phyloP scores from a whole-genome alignment of 2,113 vertebrate species.

The Pedetes capensis region DNA sequence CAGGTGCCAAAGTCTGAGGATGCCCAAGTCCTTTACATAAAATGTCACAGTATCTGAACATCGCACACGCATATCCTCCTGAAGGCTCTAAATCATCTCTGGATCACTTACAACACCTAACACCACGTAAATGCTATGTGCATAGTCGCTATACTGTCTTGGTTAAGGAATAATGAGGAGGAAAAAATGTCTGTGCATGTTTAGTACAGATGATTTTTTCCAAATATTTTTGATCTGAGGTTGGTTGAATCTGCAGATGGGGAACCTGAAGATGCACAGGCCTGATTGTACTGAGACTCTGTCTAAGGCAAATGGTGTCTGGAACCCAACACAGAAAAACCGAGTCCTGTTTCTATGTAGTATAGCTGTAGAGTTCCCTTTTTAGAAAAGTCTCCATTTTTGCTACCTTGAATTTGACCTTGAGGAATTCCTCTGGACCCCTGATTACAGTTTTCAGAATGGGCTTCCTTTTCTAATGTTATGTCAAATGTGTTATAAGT shows the following conservation, averaged over 20 bases:
- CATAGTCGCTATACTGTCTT: not conserved
- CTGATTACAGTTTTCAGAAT: not conserved
- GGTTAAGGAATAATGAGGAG: not conserved
- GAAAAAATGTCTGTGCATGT: not conserved
- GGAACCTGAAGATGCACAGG: not conserved
- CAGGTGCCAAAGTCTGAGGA: not conserved
- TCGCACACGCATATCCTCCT: not conserved
- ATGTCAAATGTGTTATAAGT: not conserved
- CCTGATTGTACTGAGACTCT: not conserved
- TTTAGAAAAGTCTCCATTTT: not conserved
- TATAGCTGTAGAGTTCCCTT: not conserved
- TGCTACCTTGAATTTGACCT: not conserved
- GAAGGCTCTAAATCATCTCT: not conserved
- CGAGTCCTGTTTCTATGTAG: not conserved
- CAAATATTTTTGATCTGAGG: not conserved
- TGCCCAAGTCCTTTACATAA: not conserved
- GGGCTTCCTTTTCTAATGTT: not conserved
- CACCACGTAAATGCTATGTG: not conserved
- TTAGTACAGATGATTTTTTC: not conserved
- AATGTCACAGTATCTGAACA: not conserved
- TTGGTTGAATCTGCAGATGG: too few relatives aligned
- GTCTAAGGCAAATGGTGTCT: not conserved
- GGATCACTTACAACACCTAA: not conserved
- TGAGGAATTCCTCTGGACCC: not conserved
- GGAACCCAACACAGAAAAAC: not conserved